These are phyloP conservation scores for Phyllotreta striolata DNA, from an alignment of 2,888 invertebrate genomes.

Conservation along the genomic window DNA sequence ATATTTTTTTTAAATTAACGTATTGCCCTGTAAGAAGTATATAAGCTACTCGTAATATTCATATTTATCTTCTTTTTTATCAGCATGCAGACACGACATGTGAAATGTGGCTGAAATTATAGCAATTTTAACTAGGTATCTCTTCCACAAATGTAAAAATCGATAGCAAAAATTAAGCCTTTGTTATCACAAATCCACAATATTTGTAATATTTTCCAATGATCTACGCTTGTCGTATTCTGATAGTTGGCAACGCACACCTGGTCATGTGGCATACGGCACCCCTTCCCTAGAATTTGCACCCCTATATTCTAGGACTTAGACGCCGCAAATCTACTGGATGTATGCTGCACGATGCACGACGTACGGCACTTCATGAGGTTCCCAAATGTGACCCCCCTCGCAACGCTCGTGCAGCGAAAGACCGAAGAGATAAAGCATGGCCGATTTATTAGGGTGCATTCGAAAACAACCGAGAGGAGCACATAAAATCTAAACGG, in stretches of 20 bases:
- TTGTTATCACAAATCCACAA: no score
- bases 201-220: no score
- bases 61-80: slow-evolving; percentile 38
- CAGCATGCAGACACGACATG: slow-evolving; percentile 38
- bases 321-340: slow-evolving; percentile 19
- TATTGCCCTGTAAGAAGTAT: slow-evolving; percentile 12
- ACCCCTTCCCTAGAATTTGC: slow-evolving; percentile 49
- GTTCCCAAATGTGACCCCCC: slow-evolving; percentile 15
- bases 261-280: slow-evolving; percentile 47
- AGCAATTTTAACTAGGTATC: slow-evolving; percentile 23
- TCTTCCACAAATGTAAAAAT: no score
- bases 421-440: no score
- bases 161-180: no score
- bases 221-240: no score
- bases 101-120: slow-evolving; percentile 34
- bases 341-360: background rate
- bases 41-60: slow-evolving; percentile 31
- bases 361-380: background rate
- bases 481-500: no score
- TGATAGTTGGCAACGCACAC: slow-evolving; percentile 47
- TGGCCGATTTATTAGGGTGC: no score
- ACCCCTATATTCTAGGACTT: slow-evolving; percentile 49
- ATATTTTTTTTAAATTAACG: no score
- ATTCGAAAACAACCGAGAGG: no score
- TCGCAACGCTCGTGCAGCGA: no score